These are phyloP conservation scores for Myathropa florea DNA, from an alignment of 2,888 invertebrate genomes.

Conservation along the genomic window DNA sequence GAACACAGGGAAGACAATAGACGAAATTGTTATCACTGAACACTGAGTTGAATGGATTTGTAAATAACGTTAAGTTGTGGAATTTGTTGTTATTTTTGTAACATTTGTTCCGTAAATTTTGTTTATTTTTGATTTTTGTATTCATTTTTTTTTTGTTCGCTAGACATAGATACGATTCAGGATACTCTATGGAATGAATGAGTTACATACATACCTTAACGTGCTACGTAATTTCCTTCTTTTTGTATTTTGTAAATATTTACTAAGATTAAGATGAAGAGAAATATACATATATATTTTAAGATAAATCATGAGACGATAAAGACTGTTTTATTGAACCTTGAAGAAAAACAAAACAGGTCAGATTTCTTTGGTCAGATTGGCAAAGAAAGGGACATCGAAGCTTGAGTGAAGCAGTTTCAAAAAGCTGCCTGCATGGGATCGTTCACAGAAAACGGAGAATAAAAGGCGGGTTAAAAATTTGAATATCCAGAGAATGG, in stretches of 20 bases:
- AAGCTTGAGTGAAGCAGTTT: too few relatives aligned
- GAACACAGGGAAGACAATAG: neutral
- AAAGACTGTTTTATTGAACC: neutral
- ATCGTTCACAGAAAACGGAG: too few relatives aligned
- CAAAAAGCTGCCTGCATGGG: too few relatives aligned
- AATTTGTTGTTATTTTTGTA: conserved; percentile 16
- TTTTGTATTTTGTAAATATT: conserved; percentile 40
- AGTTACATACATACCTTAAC: conserved; percentile 10
- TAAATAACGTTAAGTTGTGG: conserved; percentile 18
- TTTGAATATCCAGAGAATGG: too few relatives aligned
- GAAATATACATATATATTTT: conserved; percentile 31
- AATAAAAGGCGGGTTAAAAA: too few relatives aligned
- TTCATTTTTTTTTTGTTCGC: neutral
- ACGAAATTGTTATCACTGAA: neutral
- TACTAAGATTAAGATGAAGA: conserved; percentile 17
- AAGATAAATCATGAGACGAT: neutral
- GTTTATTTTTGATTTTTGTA: conserved; percentile 6
- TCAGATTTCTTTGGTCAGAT: too few relatives aligned
- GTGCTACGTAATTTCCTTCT: conserved; percentile 10
- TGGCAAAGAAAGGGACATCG: too few relatives aligned
- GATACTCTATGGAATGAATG: conserved; percentile 41
- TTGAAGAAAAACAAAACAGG: neutral
- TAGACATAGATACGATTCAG: neutral
- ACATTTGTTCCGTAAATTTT: conserved; percentile 20
- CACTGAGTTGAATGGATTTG: neutral